phyloP scores from a whole-genome alignment of 2,797 vertebrate species.

The Aotus griseimembra region DNA sequence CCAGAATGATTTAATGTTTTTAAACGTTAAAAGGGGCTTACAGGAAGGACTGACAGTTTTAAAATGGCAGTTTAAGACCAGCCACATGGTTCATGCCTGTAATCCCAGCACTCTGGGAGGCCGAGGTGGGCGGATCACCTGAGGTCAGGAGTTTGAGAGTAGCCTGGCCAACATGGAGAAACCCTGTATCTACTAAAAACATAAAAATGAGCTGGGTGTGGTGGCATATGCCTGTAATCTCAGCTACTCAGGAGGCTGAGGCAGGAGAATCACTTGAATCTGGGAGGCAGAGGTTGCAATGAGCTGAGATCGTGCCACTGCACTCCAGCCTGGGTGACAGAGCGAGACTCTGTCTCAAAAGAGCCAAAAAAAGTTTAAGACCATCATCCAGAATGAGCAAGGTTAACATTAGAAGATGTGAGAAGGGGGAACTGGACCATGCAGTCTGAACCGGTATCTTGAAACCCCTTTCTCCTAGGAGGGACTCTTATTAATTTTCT shows the following conservation, averaged over 20 bases:
- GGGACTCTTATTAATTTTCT: not conserved
- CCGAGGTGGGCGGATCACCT: not conserved
- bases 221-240: not conserved
- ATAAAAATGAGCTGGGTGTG: not conserved
- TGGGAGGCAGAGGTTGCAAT: not conserved
- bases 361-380: slow-evolving; percentile 25
- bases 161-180: not conserved
- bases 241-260: not conserved
- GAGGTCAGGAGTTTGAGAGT: not conserved
- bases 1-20: slow-evolving; percentile 12
- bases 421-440: not conserved
- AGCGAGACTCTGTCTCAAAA: not conserved
- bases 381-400: not conserved
- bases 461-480: not conserved
- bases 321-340: not conserved
- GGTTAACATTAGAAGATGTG: slow-evolving; percentile 5
- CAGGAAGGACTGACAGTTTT: not conserved
- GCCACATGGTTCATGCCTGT: not conserved
- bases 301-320: not conserved
- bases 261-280: not conserved
- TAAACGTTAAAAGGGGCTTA: not conserved
- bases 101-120: not conserved
- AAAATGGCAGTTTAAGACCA: slow-evolving; percentile 2
- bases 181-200: not conserved
- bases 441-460: not conserved